Percentiles rank a stretch among this genome's conserved stretches.
Conservation (phyloP, 2,888 invertebrate species). For the Chirona hameri region DNA sequence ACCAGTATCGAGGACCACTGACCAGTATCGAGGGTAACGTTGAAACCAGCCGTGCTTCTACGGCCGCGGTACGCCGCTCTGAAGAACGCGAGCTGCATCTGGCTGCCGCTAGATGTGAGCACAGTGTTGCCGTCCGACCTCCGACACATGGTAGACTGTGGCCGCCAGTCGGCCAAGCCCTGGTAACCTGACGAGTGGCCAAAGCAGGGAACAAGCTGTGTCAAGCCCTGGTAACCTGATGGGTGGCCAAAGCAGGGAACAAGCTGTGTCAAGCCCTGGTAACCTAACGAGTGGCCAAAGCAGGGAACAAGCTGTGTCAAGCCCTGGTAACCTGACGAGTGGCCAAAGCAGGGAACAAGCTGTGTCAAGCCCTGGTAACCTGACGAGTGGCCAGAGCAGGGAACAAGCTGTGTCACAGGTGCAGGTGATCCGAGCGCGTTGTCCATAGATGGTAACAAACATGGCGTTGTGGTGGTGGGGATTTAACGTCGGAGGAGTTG, state of each 20-base stretch:
- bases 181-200: constrained; percentile 42
- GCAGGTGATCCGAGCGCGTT: too few relatives aligned
- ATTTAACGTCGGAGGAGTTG: too few relatives aligned
- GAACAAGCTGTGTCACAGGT: too few relatives aligned
- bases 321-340: constrained; percentile 46
- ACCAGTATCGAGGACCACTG: constrained; percentile 37
- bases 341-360: too few relatives aligned
- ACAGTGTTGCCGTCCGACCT: constrained; percentile 44
- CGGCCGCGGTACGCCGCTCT: constrained; percentile 52
- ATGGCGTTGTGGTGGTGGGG: too few relatives aligned
- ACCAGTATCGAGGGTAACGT: constrained; percentile 55
- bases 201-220: too few relatives aligned
- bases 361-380: constrained; percentile 48
- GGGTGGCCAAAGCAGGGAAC: too few relatives aligned
- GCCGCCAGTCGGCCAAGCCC: constrained; percentile 54
- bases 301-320: constrained; percentile 40
- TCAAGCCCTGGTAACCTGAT: too few relatives aligned
- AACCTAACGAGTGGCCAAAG: too few relatives aligned
- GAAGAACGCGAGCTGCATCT: constrained; percentile 63
- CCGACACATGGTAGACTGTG: constrained; percentile 56
- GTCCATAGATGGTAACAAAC: too few relatives aligned
- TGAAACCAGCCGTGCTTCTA: constrained; percentile 60
- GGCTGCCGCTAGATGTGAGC: constrained; percentile 41
- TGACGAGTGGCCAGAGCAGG: constrained; percentile 30
- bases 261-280: too few relatives aligned